Base-by-base conservation (phyloP, 2,797 vertebrate species). In the Takifugu ocellatus region DNA sequence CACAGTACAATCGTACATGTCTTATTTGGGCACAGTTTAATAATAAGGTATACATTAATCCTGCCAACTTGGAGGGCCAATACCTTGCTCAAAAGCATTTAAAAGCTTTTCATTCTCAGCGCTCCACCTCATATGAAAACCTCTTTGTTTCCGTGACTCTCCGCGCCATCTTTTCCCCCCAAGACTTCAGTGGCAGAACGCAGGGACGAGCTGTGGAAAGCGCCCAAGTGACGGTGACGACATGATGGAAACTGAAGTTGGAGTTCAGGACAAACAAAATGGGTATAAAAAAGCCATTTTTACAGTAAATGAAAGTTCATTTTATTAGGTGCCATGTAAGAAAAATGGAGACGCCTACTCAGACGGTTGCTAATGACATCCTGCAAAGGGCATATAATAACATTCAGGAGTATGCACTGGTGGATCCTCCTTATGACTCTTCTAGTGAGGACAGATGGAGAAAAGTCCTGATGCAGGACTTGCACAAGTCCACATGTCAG, bases 381-480 rank as follows among this genome's bases (percentile, higher is more conserved):
- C 55, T 50, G 56, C 52, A 53, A 52, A 74, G 53, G 60, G 61
- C 29, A 45, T 52, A 83, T 68, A 78, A 56, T 36, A 65, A 58
- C 43, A 36, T 59, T 43, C 44, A 5, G 21, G 74, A 12, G 11
- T 4, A 43, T 72, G 68, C 71, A 65, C 67, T 74, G 70, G 67
- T 39, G 59, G 51, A 68, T 58, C 61, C 48, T 56, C 68, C 36
- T 3, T 57, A 50, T n/a, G 0, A 15, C 74, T 76, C 82, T 87
- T 84, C 80, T 79, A 78, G 55, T 56, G 59, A 60, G 56, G 63
- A 82, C 68, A 75, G 75, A 83, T 46, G 59, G 66, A 77, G 62
- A 54, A 68, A 75, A 70, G 64, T 17, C 54, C 39, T 75, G 66
- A 45, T 55, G 77, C 72, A 17, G 43, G 43, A 46, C 12, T 39